Base-by-base conservation (phyloP, 2,888 invertebrate genomes). In the Cinara cedri region DNA sequence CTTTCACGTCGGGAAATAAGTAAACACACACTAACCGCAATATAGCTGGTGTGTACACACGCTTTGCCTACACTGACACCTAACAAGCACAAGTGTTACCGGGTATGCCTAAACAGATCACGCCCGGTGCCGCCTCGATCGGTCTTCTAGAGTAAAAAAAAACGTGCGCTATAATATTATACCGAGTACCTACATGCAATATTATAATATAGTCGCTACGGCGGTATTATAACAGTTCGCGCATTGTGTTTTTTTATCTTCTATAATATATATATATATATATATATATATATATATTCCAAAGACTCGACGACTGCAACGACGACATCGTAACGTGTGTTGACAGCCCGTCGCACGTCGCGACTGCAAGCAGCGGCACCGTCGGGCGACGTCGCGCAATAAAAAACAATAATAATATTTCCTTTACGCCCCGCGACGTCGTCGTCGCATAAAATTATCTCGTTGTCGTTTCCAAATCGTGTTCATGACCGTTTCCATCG, bases 51-150 rank as follows among this genome's bases (percentile, higher is more conserved):
- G 19, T 21, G 14, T 21, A 4, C 62, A 19, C 19, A 46, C 49
- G 6, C n/a, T 49, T 72, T 34, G 13, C 26, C 63, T 34, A 34
- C 51, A 16, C 62, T 26, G 63, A 74, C 74, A 74, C 74, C 42
- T 54, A 74, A 74, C 74, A 65, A 51, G 54, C 75, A 65, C 65
- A 44, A 55, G 75, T 75, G 65, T 55, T 55, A 44, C 55, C 21
- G 55, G 21, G 55, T 76, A 65, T 66, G 63, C 75, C 75, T 76
- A 34, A 34, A 76, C 55, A 46, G 65, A 65, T 65, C 75, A 66
- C 66, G 55, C 75, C 75, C 65, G 55, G 34, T 26, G 49, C n/a
- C n/a, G n/a, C 46, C 19, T 63, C 55, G 8, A 10, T 24, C 19
- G n/a, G 21, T 65, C 6, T 44, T 65, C 13, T 42, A 42, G n/a